phyloP scores from a whole-genome alignment of 2,888 invertebrate genomes.

The Pandemis cinnamomeana region DNA sequence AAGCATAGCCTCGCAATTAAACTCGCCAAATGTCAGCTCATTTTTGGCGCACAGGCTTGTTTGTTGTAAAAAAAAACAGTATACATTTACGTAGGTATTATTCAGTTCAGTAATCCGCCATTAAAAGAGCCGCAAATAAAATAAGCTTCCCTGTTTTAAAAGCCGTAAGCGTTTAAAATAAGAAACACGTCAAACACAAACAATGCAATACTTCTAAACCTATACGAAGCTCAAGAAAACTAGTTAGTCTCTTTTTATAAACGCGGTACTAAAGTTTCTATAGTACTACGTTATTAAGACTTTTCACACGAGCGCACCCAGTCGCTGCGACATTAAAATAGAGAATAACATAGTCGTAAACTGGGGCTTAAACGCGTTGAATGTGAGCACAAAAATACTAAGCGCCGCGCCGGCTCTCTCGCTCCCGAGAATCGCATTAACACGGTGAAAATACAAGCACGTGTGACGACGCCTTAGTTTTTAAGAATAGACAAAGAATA shows the following conservation, averaged over 20 bases:
- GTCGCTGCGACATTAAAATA: slow-evolving; percentile 30
- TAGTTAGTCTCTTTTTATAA: slow-evolving; percentile 11
- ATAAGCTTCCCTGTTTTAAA: no score
- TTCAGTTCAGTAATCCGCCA: no score
- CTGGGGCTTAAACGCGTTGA: slow-evolving; percentile 30
- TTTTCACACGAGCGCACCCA: slow-evolving; percentile 25
- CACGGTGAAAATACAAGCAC: slow-evolving; percentile 9
- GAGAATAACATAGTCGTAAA: slow-evolving; percentile 38
- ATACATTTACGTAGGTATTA: no score
- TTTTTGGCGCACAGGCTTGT: no score
- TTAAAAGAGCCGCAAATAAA: no score
- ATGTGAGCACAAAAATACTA: slow-evolving; percentile 34
- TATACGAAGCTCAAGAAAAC: slow-evolving; percentile 12
- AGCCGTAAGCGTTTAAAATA: not conserved
- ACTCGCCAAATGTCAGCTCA: no score
- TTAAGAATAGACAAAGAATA: no score
- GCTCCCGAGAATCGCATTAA: slow-evolving; percentile 18
- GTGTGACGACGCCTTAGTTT: not conserved
- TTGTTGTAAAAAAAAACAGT: no score
- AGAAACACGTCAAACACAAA: not conserved
- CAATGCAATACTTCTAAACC: not conserved
- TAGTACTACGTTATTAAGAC: slow-evolving; percentile 34
- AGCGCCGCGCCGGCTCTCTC: not conserved
- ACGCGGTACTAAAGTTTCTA: slow-evolving; percentile 23
- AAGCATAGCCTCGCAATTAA: no score